Percentiles rank a stretch among this genome's conserved stretches.
These are phyloP conservation scores for Scaptomyza cyrtandrae DNA, from an alignment of 2,888 invertebrate species.

Conservation along the genomic window DNA sequence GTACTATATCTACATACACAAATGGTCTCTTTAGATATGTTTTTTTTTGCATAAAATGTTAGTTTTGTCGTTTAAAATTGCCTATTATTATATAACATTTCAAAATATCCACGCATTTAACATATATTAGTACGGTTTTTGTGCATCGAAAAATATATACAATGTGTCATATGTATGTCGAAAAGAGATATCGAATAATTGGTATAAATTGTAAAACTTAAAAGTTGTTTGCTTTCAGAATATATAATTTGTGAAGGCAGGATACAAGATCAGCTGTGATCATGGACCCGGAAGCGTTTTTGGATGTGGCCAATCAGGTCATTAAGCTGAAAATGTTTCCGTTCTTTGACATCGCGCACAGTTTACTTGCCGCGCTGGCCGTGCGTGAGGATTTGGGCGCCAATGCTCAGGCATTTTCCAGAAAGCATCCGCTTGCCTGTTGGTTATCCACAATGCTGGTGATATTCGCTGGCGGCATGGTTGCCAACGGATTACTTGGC, in stretches of 20 bases:
- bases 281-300: slow-evolving; percentile 98
- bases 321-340: slow-evolving; percentile 99
- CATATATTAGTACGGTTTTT: too few relatives aligned
- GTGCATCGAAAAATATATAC: too few relatives aligned
- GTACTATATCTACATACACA: not conserved
- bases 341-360: slow-evolving; percentile 99
- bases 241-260: slow-evolving; percentile 64
- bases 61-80: slow-evolving; percentile 20
- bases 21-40: not conserved
- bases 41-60: slow-evolving; percentile 23
- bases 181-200: too few relatives aligned
- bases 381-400: slow-evolving; percentile 97
- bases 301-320: slow-evolving; percentile 99
- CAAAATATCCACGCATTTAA: too few relatives aligned
- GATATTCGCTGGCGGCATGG: slow-evolving; percentile 98
- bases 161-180: too few relatives aligned
- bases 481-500: slow-evolving; percentile 95
- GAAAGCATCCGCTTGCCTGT: slow-evolving; percentile 98
- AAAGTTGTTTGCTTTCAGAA: slow-evolving; percentile 16
- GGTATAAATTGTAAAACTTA: not conserved
- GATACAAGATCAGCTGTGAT: slow-evolving; percentile 63
- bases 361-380: slow-evolving; percentile 94
- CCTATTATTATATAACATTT: slow-evolving; percentile 52
- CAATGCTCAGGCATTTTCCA: slow-evolving; percentile 95
- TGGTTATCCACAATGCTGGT: slow-evolving; percentile 99